These are phyloP conservation scores for Pinna nobilis DNA, from an alignment of 1,140 invertebrate species.

Conservation along the genomic window DNA sequence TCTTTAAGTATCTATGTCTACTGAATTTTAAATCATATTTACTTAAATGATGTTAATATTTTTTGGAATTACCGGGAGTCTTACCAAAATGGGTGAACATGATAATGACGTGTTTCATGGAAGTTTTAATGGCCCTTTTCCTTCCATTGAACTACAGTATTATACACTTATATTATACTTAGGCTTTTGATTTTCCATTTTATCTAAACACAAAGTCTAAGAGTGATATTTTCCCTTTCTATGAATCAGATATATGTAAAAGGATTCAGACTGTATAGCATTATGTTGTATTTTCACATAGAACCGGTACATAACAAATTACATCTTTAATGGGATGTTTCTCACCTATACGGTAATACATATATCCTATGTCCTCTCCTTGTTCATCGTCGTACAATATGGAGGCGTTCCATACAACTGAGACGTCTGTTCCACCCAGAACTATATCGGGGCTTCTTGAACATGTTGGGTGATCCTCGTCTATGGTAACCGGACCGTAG, in stretches of 20 bases:
- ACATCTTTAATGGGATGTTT: not conserved
- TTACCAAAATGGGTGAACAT: no score
- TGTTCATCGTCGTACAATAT: constrained; percentile 42
- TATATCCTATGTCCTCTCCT: constrained; percentile 9
- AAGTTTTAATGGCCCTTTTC: no score
- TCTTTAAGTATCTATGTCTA: no score
- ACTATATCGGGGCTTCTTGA: constrained; percentile 7
- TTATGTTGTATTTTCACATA: no score
- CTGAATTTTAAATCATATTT: no score
- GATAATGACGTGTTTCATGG: no score
- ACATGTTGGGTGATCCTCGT: constrained; percentile 42
- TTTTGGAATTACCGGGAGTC: no score
- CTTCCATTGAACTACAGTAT: no score
- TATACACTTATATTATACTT: not conserved
- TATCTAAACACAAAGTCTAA: not conserved
- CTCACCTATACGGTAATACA: constrained; percentile 43
- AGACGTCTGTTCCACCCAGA: constrained; percentile 2
- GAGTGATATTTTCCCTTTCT: not conserved
- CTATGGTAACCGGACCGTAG: constrained; percentile 44
- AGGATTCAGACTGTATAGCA: not conserved
- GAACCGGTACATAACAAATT: no score
- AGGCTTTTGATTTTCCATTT: not conserved
- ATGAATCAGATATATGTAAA: not conserved
- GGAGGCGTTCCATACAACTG: constrained; percentile 26
- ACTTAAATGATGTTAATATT: no score